Evolutionary conservation across 2,113 vertebrate species (phyloP).

Genomic region (Chionodraco myersi): DNA sequence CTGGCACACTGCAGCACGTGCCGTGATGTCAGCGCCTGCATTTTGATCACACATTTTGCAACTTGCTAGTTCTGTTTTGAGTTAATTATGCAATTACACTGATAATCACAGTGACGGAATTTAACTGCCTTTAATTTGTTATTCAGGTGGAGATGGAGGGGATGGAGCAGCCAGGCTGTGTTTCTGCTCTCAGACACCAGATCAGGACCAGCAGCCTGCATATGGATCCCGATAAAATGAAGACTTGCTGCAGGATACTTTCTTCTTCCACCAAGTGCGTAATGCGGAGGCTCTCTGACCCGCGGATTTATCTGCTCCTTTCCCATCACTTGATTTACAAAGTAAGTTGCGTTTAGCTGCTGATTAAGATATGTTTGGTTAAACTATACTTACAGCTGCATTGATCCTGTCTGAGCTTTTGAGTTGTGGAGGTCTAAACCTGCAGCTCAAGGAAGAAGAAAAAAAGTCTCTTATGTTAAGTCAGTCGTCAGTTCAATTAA

Average conservation of each 20-base stretch:
- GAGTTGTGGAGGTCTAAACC: constrained; percentile 21
- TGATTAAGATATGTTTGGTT: constrained; percentile 15
- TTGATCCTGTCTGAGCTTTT: not conserved
- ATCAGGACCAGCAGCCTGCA: constrained; percentile 55
- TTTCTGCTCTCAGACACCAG: constrained; percentile 65
- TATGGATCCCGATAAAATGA: constrained; percentile 63
- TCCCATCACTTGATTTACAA: constrained; percentile 50
- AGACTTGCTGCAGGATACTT: constrained; percentile 48
- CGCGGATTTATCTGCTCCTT: constrained; percentile 53
- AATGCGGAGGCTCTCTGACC: constrained; percentile 51
- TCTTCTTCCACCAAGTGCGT: constrained; percentile 35
- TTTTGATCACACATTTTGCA: constrained; percentile 73
- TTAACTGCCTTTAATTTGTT: constrained; percentile 80
- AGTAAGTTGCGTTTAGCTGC: constrained; percentile 61
- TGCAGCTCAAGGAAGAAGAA: not conserved
- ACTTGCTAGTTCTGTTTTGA: constrained; percentile 75
- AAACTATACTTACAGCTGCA: not conserved
- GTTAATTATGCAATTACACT: constrained; percentile 76
- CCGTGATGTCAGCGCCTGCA: constrained; percentile 71
- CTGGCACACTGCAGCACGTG: constrained; percentile 70
- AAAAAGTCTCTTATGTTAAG: constrained; percentile 37
- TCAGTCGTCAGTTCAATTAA: constrained; percentile 59
- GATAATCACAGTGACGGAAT: constrained; percentile 79
- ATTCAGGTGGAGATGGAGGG: constrained; percentile 76
- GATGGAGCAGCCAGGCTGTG: constrained; percentile 59